Evolutionary conservation across 2,113 vertebrate genomes (phyloP).

Genomic region (Hypomesus transpacificus): DNA sequence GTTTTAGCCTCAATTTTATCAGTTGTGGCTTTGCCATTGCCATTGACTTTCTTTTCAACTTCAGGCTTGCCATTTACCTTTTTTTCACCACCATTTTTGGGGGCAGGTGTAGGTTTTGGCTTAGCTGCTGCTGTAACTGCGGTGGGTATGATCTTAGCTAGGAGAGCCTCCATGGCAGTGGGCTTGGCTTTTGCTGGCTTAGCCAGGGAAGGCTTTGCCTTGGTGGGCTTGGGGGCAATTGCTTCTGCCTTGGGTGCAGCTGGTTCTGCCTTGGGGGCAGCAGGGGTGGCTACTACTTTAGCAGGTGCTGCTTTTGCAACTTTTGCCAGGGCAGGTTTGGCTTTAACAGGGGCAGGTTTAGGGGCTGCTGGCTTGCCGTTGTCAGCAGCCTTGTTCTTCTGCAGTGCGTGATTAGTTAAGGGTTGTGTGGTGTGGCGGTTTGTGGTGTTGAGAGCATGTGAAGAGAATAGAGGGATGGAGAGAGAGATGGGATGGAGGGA

Average conservation of each 20-base stretch:
- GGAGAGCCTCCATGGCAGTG: conserved; percentile 44
- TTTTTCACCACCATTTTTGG: conserved; percentile 40
- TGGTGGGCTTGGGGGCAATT: conserved; percentile 50
- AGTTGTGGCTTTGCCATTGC: conserved; percentile 39
- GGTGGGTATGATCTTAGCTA: conserved; percentile 67
- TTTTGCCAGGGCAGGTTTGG: conserved; percentile 39
- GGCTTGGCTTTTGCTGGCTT: conserved; percentile 62
- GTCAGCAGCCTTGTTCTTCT: conserved; percentile 59
- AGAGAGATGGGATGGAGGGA: conserved; percentile 41
- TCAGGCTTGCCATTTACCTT: conserved; percentile 46
- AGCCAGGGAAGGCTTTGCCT: conserved; percentile 43
- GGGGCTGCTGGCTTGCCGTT: conserved; percentile 56
- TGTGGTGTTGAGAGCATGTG: conserved; percentile 49
- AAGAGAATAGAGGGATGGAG: conserved; percentile 34
- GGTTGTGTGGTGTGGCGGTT: conserved; percentile 52
- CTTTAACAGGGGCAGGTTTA: conserved; percentile 55
- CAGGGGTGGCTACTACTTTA: background rate
- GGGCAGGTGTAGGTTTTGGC: conserved; percentile 56
- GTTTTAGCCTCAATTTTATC: conserved; percentile 38
- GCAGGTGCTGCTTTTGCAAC: background rate
- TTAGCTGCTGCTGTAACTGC: conserved; percentile 38
- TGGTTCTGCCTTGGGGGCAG: conserved; percentile 19
- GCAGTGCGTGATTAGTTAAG: conserved; percentile 47
- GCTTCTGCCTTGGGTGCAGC: conserved; percentile 46
- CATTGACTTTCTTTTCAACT: conserved; percentile 30